phyloP scores from a whole-genome alignment of 2,113 vertebrate species.

The Lampris incognitus region DNA sequence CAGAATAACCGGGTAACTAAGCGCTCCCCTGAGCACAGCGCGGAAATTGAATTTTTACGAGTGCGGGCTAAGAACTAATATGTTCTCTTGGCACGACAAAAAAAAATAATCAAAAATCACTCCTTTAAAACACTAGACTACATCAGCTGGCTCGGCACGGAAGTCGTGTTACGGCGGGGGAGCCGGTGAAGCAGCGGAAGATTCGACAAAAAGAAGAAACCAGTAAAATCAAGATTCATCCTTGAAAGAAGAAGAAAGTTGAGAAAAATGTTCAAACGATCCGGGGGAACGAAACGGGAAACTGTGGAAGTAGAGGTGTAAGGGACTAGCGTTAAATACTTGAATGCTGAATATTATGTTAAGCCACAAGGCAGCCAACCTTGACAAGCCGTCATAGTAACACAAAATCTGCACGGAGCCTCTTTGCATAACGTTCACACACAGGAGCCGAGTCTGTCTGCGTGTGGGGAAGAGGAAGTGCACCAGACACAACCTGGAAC shows the following conservation, averaged over 20 bases:
- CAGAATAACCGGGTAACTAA: constrained; percentile 46
- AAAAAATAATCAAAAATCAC: neutral
- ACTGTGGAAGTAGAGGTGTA: constrained; percentile 36
- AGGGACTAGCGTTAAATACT: constrained; percentile 50
- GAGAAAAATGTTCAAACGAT: constrained; percentile 53
- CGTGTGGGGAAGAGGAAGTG: constrained; percentile 35
- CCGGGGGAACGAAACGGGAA: constrained; percentile 39
- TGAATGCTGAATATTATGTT: constrained; percentile 53
- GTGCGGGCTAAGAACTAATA: constrained; percentile 55
- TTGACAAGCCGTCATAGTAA: constrained; percentile 42
- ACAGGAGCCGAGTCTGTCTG: constrained; percentile 44
- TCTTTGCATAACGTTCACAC: neutral
- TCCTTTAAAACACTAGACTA: constrained; percentile 48
- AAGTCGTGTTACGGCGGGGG: constrained; percentile 40
- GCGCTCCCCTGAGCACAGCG: constrained; percentile 30
- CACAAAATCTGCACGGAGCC: constrained; percentile 34
- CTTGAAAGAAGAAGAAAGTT: neutral
- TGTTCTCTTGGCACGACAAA: constrained; percentile 28
- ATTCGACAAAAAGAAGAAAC: constrained; percentile 25
- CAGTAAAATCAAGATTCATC: constrained; percentile 22
- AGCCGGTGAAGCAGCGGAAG: constrained; percentile 31
- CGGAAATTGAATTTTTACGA: constrained; percentile 47
- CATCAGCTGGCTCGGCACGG: constrained; percentile 41
- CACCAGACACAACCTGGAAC: constrained; percentile 44
- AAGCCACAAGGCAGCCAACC: constrained; percentile 52